Evolutionary conservation across 2,113 vertebrate species (phyloP), one percentile per base, ranked within the genome.

Genomic region (Hirundichthys speculiger): DNA sequence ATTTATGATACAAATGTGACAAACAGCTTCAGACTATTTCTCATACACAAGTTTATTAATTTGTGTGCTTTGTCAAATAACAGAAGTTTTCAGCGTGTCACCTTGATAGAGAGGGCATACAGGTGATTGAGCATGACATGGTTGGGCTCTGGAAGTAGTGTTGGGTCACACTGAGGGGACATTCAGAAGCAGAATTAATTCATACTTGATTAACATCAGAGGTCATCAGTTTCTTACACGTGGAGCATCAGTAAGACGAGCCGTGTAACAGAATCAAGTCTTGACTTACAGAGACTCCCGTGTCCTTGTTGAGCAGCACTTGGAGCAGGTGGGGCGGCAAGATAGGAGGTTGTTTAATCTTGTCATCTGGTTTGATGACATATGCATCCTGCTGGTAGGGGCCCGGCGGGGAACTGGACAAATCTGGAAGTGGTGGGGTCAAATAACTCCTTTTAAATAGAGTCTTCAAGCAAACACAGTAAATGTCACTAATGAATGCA

Each of bases 251-350:
- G 11, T 9, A 20, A 64, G 22, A 18, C 4, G 1, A 38, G 12
- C 22, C 13, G 8, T 16, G 6, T 6, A 25, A 13, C 27, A 52
- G 18, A 12, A 1, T 20, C 7, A 5, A 16, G n/a, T 10, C 9
- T 7, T 48, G 45, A 95, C 97, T 96, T 91, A 99, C 98, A 18
- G 96, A 98, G 75, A 99, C 86, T 1, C 96, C 95, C 0, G 97
- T 99, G 92, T 99, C 96, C 92, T 98, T 99, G 80, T 99, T 99
- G 59, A 99, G 95, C 83, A 99, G 95, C 83, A 99, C 97, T 86
- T 99, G 98, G 55, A 99, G 89, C 69, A 99, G 94, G 75, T 99
- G 98, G 0, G 98, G 98, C 0, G 98, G 98, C 3, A 99, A 93
- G 49, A 97, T 95, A 8, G 98, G 98, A 0, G 98, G 98, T 0